These are phyloP conservation scores for Himalopsyche kuldschensis DNA, from an alignment of 2,888 invertebrate species.

Conservation along the genomic window DNA sequence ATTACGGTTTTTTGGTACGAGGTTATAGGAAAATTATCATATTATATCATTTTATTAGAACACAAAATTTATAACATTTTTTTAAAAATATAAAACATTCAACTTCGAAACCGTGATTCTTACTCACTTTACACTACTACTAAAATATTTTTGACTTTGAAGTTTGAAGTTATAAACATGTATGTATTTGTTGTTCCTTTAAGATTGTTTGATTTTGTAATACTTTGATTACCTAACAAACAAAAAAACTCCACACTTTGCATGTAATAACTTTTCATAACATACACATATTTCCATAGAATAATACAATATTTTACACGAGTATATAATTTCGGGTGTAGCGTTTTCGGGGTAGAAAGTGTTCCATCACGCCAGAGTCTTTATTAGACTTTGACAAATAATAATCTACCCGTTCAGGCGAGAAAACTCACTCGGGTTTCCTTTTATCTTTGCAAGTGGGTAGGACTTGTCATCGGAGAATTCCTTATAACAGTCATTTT, in stretches of 20 bases:
- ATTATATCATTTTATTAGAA: too few relatives aligned
- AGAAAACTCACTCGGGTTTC: neutral
- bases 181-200: too few relatives aligned
- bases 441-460: constrained; percentile 6
- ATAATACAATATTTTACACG: neutral
- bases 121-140: too few relatives aligned
- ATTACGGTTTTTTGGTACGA: too few relatives aligned
- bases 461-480: neutral
- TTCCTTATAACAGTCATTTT: neutral
- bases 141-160: too few relatives aligned
- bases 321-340: neutral
- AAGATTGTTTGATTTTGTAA: neutral
- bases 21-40: too few relatives aligned
- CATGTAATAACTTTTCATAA: neutral
- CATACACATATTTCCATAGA: neutral
- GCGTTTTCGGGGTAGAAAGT: neutral
- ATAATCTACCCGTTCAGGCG: constrained; percentile 2
- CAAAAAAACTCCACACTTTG: neutral
- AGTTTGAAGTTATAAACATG: too few relatives aligned
- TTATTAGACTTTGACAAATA: constrained; percentile 8
- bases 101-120: too few relatives aligned
- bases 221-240: neutral
- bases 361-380: neutral
- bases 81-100: too few relatives aligned
- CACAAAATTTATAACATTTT: too few relatives aligned